A percentile compares a stretch with the other conserved stretches of the same genome.
Evolutionary conservation across 2,797 vertebrate genomes (phyloP).

Genomic region (Pogonophryne albipinna): DNA sequence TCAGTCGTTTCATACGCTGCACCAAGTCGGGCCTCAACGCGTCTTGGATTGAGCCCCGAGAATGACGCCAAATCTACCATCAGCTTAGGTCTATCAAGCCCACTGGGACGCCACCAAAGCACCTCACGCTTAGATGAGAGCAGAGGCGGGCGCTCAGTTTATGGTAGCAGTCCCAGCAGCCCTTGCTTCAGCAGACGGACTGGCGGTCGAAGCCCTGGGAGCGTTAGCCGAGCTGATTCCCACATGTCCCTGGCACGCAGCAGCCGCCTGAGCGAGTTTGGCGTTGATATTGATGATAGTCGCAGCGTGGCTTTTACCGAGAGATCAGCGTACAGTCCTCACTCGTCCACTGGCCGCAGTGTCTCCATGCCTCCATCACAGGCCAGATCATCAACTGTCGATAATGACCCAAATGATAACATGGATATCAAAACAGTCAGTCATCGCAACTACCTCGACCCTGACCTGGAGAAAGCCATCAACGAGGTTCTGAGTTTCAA

Average conservation of each 20-base stretch:
- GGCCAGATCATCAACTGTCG: conserved; percentile 72
- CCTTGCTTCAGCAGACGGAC: conserved; percentile 76
- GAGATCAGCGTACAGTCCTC: conserved; percentile 85
- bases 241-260: conserved; percentile 87
- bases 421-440: conserved; percentile 80
- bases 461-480: conserved; percentile 95
- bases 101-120: conserved; percentile 74
- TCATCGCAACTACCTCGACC: conserved; percentile 93
- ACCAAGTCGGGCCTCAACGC: conserved; percentile 83
- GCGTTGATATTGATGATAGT: conserved; percentile 83
- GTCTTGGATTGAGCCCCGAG: conserved; percentile 77
- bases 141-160: conserved; percentile 46
- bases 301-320: conserved; percentile 85
- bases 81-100: conserved; percentile 83
- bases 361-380: conserved; percentile 91
- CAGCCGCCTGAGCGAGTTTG: conserved; percentile 87
- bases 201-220: conserved; percentile 79
- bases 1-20: conserved; percentile 82
- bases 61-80: conserved; percentile 81
- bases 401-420: conserved; percentile 64
- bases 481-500: conserved; percentile 95
- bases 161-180: conserved; percentile 71
- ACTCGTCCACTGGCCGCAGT: conserved; percentile 87
- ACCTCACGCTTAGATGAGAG: conserved; percentile 80
- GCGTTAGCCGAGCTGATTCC: conserved; percentile 84